Conservation (phyloP, 2,888 invertebrate genomes). For the Spodoptera littoralis region DNA sequence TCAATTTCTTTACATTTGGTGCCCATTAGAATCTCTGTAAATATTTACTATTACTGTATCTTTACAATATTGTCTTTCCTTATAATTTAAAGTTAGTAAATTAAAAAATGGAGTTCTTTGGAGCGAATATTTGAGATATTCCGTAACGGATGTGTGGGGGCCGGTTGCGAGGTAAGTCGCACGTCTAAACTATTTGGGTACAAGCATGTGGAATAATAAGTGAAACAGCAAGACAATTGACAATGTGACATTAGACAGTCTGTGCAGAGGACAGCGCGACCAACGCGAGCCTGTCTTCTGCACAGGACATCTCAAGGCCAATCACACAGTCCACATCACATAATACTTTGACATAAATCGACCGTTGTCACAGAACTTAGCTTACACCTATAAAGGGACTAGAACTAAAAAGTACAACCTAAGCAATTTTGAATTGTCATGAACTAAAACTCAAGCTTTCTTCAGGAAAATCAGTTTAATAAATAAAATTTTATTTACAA, state of each 20-base stretch:
- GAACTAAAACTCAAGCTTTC: constrained; percentile 70
- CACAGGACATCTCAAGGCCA: constrained; percentile 17
- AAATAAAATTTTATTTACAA: constrained; percentile 73
- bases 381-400: constrained; percentile 83
- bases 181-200: constrained; percentile 45
- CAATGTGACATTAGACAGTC: constrained; percentile 19
- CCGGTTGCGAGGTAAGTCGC: constrained; percentile 43
- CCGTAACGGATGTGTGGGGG: constrained; percentile 36
- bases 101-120: constrained; percentile 60
- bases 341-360: constrained; percentile 62
- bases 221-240: constrained; percentile 27
- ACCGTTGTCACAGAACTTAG: constrained; percentile 62
- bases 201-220: constrained; percentile 41
- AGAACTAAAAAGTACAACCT: constrained; percentile 84
- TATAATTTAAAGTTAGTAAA: constrained; percentile 38
- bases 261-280: constrained; percentile 15
- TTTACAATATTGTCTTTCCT: constrained; percentile 45
- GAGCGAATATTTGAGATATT: constrained; percentile 51
- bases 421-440: constrained; percentile 80
- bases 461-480: constrained; percentile 58
- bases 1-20: constrained; percentile 39
- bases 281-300: constrained; percentile 8
- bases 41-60: constrained; percentile 27
- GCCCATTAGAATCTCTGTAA: constrained; percentile 25
- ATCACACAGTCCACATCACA: constrained; percentile 36